Base-by-base conservation (phyloP, 1,140 invertebrate genomes). In the Vanessa atalanta region DNA sequence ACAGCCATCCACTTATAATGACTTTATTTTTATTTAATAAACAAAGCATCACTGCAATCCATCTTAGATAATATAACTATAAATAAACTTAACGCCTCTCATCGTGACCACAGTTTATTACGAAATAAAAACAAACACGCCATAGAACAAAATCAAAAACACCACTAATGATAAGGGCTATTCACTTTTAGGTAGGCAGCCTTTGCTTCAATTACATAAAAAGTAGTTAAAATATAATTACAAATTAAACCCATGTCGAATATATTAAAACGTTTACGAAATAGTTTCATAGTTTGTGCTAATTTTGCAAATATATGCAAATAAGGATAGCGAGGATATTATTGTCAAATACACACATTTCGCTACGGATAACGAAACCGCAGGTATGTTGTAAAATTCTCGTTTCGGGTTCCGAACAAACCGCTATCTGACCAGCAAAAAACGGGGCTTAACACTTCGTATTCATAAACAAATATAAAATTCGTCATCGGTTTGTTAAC, bases 331-430 rank as follows among this genome's bases (percentile, higher is more conserved):
- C 51, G 16, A 15, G 53, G 66, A 69, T 69, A 69, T 60, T 69
- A 69, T 69, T 69, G 66, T 69, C 66, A 69, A 69, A 60, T 15
- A 69, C 66, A 69, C 66, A 31, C 51, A 43, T 61, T 37, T 51
- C n/a, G 65, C 14, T 47, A 53, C 37, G 66, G 66, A 47, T 55
- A 69, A 55, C 66, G 31, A 31, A 37, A 69, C 66, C 66, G 66
- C 66, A 69, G 66, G 66, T 69, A 69, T 57, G 57, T 37, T 37
- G 51, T 69, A 68, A 68, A 68, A 69, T 69, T 37, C 37, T 47
- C 51, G 50, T 57, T 69, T 69, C 37, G 66, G 66, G 37, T 57
- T 57, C 31, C 31, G n/a, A 69, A 20, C 43, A 14, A 65, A 26
- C 66, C 66, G 23, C 53, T 61, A n/a, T 61, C 3, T 8, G 57